Base-by-base conservation (phyloP, 2,113 vertebrate genomes). In the Puntigrus tetrazona region DNA sequence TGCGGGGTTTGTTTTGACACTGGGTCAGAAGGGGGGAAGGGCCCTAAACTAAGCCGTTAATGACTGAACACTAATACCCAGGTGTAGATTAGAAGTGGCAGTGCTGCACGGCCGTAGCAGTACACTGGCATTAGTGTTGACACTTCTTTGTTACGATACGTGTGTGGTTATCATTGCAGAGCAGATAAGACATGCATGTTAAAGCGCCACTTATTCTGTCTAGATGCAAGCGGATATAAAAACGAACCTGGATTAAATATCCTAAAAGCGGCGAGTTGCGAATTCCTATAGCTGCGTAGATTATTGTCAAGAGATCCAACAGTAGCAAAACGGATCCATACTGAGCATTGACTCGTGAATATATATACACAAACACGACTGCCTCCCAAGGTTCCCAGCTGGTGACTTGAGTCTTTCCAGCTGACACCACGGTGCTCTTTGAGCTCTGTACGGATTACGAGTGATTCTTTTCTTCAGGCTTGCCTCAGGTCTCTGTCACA, bases 371-470 rank as follows among this genome's bases (percentile, higher is more conserved):
- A 72, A 81, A 67, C 43, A 72, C 7, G 41, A 81, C 29, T 41
- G 67, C 82, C 77, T 10, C 73, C 55, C 41, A 73, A 65, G 84
- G 59, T 77, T 82, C n/a, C 59, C 80, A 85, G 80, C 73, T 83
- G 74, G 63, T 73, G 63, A 57, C 16, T n/a, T 45, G 43, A 83
- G 43, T 75, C 74, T 29, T 11, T 47, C 76, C 80, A 20, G 13
- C 41, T 27, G 52, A 87, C 43, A 82, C 63, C 50, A 82, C 18
- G 13, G 13, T 69, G 81, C 72, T 83, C 67, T 79, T 29, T 73
- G 77, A 78, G 85, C 87, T 92, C 91, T 91, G 88, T 80, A 59
- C 78, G 87, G 89, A 93, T 92, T 92, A 93, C 88, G 90, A 87
- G 81, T 87, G 81, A 87, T 89, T 90, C 41, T 22, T 91, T 89